phyloP scores from a whole-genome alignment of 2,113 vertebrate genomes.

The Stercorarius parasiticus region DNA sequence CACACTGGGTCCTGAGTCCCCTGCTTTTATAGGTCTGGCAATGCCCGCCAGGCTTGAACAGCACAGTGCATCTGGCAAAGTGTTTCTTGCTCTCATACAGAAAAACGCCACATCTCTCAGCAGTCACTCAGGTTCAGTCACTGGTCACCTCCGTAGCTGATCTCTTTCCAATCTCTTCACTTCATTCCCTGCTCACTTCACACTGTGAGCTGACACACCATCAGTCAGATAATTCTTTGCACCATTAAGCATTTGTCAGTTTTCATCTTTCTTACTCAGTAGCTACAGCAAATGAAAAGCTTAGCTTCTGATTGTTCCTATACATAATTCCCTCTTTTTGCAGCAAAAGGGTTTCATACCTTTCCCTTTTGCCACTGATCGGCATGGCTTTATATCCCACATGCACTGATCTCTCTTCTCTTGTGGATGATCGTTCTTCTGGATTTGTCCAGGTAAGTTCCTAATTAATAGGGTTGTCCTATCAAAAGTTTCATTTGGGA shows the following conservation, averaged over 20 bases:
- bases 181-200: not conserved
- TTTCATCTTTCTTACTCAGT: not conserved
- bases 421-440: not conserved
- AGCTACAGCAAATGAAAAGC: not conserved
- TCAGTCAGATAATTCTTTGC: slow-evolving; percentile 17
- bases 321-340: not conserved
- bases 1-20: not conserved
- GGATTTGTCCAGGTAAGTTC: not conserved
- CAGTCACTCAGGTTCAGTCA: not conserved
- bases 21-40: not conserved
- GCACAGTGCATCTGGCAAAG: not conserved
- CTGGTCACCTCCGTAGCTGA: not conserved
- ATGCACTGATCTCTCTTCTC: not conserved
- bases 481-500: not conserved
- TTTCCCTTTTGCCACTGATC: not conserved
- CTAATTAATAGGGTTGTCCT: not conserved
- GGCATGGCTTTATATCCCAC: not conserved
- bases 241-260: not conserved
- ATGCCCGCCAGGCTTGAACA: not conserved
- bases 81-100: not conserved
- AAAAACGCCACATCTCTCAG: not conserved
- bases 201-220: not conserved
- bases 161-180: not conserved
- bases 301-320: not conserved
- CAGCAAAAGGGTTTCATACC: not conserved